Conservation (phyloP, 1,140 invertebrate species). For the Gryllus bimaculatus region DNA sequence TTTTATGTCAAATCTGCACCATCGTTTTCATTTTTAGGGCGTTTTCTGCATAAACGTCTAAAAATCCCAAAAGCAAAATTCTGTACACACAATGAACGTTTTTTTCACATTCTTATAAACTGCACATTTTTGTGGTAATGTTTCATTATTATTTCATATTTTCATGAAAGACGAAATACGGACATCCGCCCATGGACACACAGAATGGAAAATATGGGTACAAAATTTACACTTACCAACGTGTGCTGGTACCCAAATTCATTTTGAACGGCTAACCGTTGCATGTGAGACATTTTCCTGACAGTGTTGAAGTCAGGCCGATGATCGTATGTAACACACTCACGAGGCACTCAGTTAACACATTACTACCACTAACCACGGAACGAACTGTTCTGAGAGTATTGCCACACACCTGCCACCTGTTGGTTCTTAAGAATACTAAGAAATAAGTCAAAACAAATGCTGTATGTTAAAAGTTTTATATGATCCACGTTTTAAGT, state of each 20-base stretch:
- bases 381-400: not conserved
- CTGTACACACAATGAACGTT: too few relatives aligned
- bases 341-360: not conserved
- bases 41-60: too few relatives aligned
- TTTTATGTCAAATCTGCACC: too few relatives aligned
- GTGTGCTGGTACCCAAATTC: slow-evolving; percentile 70
- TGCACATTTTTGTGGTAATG: too few relatives aligned
- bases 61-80: too few relatives aligned
- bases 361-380: not conserved
- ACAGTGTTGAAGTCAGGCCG: not conserved
- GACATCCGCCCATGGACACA: too few relatives aligned
- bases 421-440: not conserved
- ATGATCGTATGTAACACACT: not conserved
- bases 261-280: slow-evolving; percentile 38
- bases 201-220: too few relatives aligned
- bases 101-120: too few relatives aligned
- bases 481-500: not conserved
- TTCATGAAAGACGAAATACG: too few relatives aligned
- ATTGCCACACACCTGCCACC: slow-evolving; percentile 9
- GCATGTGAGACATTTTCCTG: not conserved
- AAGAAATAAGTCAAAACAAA: not conserved
- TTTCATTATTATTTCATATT: too few relatives aligned
- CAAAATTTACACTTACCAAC: slow-evolving; percentile 50
- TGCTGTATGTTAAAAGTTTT: too few relatives aligned
- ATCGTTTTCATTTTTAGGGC: too few relatives aligned